These are phyloP conservation scores for Gallirallus australis DNA, from an alignment of 2,797 vertebrate genomes.

Conservation along the genomic window DNA sequence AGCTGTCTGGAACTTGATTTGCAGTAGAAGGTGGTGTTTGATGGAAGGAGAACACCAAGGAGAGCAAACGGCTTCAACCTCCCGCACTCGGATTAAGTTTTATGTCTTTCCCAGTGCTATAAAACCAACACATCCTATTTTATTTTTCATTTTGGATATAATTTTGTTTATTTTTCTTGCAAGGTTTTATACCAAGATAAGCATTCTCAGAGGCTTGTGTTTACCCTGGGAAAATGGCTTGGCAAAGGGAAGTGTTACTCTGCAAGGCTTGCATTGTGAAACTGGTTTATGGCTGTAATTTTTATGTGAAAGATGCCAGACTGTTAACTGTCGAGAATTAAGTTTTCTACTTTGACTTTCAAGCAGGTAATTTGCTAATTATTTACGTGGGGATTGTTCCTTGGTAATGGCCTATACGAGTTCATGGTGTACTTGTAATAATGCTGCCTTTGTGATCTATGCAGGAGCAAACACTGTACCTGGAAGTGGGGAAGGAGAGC, in stretches of 20 bases:
- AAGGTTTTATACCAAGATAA: conserved; percentile 57
- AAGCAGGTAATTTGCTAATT: neutral
- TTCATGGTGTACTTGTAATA: neutral
- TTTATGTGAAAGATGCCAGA: conserved; percentile 7
- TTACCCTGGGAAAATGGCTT: conserved; percentile 49
- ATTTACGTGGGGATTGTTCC: neutral
- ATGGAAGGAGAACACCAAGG: neutral
- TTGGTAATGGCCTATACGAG: neutral
- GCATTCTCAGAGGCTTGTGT: conserved; percentile 37
- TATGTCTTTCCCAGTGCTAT: conserved; percentile 1
- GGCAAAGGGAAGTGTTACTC: neutral
- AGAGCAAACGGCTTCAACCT: neutral
- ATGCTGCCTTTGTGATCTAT: neutral
- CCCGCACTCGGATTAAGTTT: conserved; percentile 10
- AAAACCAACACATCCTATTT: conserved; percentile 32
- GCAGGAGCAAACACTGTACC: neutral
- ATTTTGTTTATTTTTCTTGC: conserved; percentile 61
- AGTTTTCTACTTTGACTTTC: conserved; percentile 15
- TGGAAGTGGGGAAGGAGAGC: neutral
- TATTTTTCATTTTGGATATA: conserved; percentile 56
- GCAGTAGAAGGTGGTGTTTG: neutral
- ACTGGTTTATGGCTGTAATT: conserved; percentile 20
- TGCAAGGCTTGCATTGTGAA: neutral
- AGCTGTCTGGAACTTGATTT: conserved; percentile 8
- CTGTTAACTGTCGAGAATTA: neutral